phyloP scores from a whole-genome alignment of 2,888 invertebrate species.

The Volucella inanis region DNA sequence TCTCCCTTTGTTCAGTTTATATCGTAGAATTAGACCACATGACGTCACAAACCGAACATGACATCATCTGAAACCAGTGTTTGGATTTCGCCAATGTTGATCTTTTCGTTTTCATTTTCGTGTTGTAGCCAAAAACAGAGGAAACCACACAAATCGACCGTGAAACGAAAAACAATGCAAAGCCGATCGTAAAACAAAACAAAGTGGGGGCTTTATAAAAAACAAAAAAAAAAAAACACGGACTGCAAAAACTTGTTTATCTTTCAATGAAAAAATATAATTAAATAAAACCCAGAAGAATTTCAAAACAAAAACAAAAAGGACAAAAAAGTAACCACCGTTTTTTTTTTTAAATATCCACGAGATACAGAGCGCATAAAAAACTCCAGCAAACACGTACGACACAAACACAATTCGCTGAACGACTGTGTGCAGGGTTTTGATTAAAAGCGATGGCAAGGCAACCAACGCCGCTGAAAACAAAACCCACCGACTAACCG shows the following conservation, averaged over 20 bases:
- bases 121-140: slow-evolving; percentile 5
- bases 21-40: slow-evolving; percentile 53
- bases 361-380: slow-evolving; percentile 26
- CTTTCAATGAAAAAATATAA: slow-evolving; percentile 52
- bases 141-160: slow-evolving; percentile 58
- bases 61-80: slow-evolving; percentile 51
- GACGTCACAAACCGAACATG: slow-evolving; percentile 64
- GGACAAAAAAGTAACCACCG: slow-evolving; percentile 50
- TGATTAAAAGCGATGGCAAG: slow-evolving; percentile 66
- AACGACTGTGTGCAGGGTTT: slow-evolving; percentile 59
- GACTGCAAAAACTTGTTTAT: slow-evolving; percentile 62
- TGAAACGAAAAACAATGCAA: slow-evolving; percentile 35
- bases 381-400: slow-evolving; percentile 25
- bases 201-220: background rate
- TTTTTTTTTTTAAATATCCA: slow-evolving; percentile 35
- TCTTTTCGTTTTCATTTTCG: background rate
- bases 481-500: background rate
- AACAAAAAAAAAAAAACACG: background rate
- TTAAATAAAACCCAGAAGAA: slow-evolving; percentile 2
- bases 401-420: slow-evolving; percentile 60
- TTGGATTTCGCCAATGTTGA: slow-evolving; percentile 10
- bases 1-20: slow-evolving; percentile 16
- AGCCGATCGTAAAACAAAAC: slow-evolving; percentile 20
- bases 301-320: slow-evolving; percentile 1
- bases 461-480: slow-evolving; percentile 36